Percentiles rank a stretch among this genome's conserved stretches.
Conservation (phyloP, 1,140 invertebrate species). For the Papilio aristodemus region DNA sequence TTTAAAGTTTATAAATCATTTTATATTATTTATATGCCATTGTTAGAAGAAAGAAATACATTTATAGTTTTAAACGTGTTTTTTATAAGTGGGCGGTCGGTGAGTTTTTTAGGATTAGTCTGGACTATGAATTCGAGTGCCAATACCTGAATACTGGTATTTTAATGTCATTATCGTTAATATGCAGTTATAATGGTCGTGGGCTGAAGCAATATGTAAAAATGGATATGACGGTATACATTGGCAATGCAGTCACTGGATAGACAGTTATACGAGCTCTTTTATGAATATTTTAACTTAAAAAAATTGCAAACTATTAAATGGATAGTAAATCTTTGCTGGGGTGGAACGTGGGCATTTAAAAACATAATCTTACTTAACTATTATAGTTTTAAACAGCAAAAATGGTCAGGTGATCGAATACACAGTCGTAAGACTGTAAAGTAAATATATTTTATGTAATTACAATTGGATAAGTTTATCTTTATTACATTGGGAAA, state of each 20-base stretch:
- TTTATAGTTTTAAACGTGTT: conserved; percentile 23
- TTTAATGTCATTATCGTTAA: conserved; percentile 18
- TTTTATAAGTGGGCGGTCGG: conserved; percentile 9
- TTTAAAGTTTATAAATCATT: neutral
- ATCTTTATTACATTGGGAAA: neutral
- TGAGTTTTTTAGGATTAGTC: neutral
- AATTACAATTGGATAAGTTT: neutral
- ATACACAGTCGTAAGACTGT: too few relatives aligned
- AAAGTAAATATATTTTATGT: neutral
- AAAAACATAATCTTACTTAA: too few relatives aligned
- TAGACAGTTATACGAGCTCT: too few relatives aligned
- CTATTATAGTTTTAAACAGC: too few relatives aligned
- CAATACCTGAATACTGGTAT: conserved; percentile 15
- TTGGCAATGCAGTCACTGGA: too few relatives aligned
- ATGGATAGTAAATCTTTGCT: too few relatives aligned
- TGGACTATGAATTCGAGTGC: neutral
- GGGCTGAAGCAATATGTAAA: neutral
- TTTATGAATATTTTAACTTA: neutral
- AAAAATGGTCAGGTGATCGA: too few relatives aligned
- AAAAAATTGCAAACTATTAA: too few relatives aligned
- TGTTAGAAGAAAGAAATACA: neutral
- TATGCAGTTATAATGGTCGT: conserved; percentile 22
- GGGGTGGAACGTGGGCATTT: too few relatives aligned
- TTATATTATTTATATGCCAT: neutral
- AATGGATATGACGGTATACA: neutral